Evolutionary conservation across 2,113 vertebrate genomes (phyloP), one percentile per base, ranked within the genome.

Genomic region (Diphyllodes magnificus): DNA sequence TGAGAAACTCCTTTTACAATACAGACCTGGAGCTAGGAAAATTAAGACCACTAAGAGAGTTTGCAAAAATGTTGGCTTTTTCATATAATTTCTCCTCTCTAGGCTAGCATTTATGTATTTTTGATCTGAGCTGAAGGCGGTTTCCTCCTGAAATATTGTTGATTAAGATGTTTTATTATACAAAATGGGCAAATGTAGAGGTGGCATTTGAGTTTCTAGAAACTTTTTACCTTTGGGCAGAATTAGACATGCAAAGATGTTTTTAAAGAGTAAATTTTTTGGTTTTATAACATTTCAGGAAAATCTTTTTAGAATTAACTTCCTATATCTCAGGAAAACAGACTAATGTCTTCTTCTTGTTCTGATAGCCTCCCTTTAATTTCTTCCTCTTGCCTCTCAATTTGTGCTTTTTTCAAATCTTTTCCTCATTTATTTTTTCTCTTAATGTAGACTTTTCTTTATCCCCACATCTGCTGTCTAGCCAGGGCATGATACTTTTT

Each of bases 281-380:
- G 13, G 3, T 30, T 45, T 60, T 80, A 18, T 69, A 71, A 42
- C 6, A 42, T 30, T 87, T 77, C 21, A 56, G 37, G 73, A 11
- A 83, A 47, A 68, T 51, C 8, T 64, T 90, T 68, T 15, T 53
- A 64, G 61, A 97, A 98, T 97, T 98, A 97, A 98, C 90, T 89
- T 65, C 8, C 88, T 96, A 83, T 94, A 85, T 91, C 95, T 97
- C 72, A 83, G 95, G 93, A 97, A 98, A 98, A 98, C 83, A 97
- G 95, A 96, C 70, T 91, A 65, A 90, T 97, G 97, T 97, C 96
- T 97, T 95, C 94, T 98, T 65, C 90, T 97, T 96, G 51, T 95
- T 98, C 95, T 97, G 95, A 96, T 93, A 96, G 82, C 92, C 86
- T 97, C 96, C 97, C 77, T 97, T 98, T 97, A 97, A 97, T 96